Evolutionary conservation across 2,888 invertebrate genomes (phyloP), one percentile per base, ranked within the genome.

Genomic region (Spicauda simplicius): DNA sequence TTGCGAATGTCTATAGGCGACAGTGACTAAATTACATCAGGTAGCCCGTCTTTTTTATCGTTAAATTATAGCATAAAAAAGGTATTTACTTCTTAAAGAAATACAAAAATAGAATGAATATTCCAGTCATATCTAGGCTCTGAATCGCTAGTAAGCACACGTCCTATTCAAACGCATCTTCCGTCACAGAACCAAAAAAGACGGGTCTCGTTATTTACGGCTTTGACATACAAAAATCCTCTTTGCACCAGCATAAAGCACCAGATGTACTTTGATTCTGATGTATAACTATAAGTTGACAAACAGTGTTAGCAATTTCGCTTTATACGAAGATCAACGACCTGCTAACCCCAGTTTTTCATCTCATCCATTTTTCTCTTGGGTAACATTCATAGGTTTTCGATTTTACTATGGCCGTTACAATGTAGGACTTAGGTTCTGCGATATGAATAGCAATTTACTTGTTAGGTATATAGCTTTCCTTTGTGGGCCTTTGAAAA

Each of bases 181-280:
- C 20, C 59, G 50, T 50, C 33, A 50, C 48, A 18, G 18, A 25
- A 60, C 59, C 30, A 50, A 60, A 60, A 60, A 60, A 50, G 50
- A 50, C 19, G 41, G 5, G 25, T 48, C 58, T 48, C 58, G 48
- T 58, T 58, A 58, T 58, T 48, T 48, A 58, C 30, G 18, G 59
- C 59, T 60, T 60, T 60, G 59, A 60, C 59, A 58, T 58, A 45
- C 48, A 59, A 59, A 45, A 59, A 59, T 59, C 59, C 19, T 25
- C 59, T 60, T 60, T 50, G 59, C 59, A 37, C 37, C 37, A 37
- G 37, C 33, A 60, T 50, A 59, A 59, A 59, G 50, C 50, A 60
- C 12, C 45, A 58, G 10, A 58, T 58, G 48, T 58, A 48, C 58
- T 58, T 50, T 60, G 59, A 48, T 60, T 50, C 59, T 60, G 41